Base-by-base conservation (phyloP, 2,113 vertebrate species). In the Lota lota region DNA sequence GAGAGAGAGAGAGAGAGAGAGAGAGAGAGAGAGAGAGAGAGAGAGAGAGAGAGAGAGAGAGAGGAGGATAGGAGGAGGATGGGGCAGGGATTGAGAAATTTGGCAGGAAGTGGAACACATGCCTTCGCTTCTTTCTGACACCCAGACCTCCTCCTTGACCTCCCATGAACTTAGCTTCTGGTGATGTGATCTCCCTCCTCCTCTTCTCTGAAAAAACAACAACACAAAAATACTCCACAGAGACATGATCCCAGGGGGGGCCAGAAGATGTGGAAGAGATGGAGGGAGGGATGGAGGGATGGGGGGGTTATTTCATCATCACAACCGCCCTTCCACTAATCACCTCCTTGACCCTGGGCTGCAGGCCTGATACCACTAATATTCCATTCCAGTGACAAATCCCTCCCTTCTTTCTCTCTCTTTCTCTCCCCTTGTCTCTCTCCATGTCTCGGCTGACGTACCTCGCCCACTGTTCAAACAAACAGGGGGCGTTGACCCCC, bases 111-210 rank as follows among this genome's bases (percentile, higher is more conserved):
- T 76, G 73, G 74, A 83, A 66, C 88, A 70, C 83, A 86, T 87
- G 81, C 81, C 80, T 74, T 63, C 68, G 64, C 72, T 79, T 73
- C 79, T 66, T 56, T 77, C 40, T 47, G 8, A 47, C 40, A 77
- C 73, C 77, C 72, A 72, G 82, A 80, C 82, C 78, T 81, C 59
- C 22, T 20, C 68, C 18, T 47, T 81, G 79, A 88, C 78, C 88
- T 87, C 83, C 80, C 70, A 85, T 90, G 86, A 86, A 83, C 83
- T 63, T 58, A 72, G 72, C 79, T 80, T 66, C 73, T 79, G 82
- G 82, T 79, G 78, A 73, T 64, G 65, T 61, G 22, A 33, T 40
- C 14, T 5, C 59, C 20, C 59, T 72, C 21, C 61, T 22, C 53
- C 22, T 51, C 68, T 73, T 65, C 67, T 73, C 77, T 78, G 80